Evolutionary conservation across 2,113 vertebrate species (phyloP).

Genomic region (Diadophis punctatus): DNA sequence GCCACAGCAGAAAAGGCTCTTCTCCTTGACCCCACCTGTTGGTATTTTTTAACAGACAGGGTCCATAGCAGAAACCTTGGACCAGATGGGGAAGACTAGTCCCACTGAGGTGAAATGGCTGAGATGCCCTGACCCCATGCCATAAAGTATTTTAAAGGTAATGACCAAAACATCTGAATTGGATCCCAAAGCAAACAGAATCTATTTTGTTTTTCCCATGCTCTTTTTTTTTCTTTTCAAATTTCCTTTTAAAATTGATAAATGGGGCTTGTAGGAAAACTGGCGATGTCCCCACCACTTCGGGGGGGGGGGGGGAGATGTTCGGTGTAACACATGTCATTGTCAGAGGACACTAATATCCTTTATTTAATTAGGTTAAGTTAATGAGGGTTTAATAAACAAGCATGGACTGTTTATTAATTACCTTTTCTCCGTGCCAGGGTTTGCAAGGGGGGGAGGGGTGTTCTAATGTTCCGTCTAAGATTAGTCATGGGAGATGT

Average conservation of each 20-base stretch:
- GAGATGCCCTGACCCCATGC: background rate
- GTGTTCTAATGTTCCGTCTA: slow-evolving; percentile 35
- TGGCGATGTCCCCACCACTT: slow-evolving; percentile 53
- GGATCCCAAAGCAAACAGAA: background rate
- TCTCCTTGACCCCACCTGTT: background rate
- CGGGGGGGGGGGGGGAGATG: accelerated
- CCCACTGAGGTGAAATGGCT: background rate
- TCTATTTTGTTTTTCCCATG: slow-evolving; percentile 12
- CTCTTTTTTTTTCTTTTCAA: background rate
- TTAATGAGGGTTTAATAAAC: slow-evolving; percentile 44
- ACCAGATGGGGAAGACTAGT: background rate
- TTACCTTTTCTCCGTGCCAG: background rate
- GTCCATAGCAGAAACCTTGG: background rate
- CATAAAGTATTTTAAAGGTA: background rate
- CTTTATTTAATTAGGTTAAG: slow-evolving; percentile 49
- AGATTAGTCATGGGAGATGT: slow-evolving; percentile 39
- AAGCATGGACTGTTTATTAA: slow-evolving; percentile 37
- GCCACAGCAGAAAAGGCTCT: background rate
- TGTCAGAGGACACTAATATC: slow-evolving; percentile 55
- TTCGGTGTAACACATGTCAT: slow-evolving; percentile 5
- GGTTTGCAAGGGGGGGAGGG: background rate
- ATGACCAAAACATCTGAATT: background rate
- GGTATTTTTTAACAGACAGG: background rate
- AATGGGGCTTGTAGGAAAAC: slow-evolving; percentile 51
- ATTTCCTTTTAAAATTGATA: slow-evolving; percentile 36